These are phyloP conservation scores for Apamea crenata DNA, from an alignment of 2,888 invertebrate genomes.

Conservation along the genomic window DNA sequence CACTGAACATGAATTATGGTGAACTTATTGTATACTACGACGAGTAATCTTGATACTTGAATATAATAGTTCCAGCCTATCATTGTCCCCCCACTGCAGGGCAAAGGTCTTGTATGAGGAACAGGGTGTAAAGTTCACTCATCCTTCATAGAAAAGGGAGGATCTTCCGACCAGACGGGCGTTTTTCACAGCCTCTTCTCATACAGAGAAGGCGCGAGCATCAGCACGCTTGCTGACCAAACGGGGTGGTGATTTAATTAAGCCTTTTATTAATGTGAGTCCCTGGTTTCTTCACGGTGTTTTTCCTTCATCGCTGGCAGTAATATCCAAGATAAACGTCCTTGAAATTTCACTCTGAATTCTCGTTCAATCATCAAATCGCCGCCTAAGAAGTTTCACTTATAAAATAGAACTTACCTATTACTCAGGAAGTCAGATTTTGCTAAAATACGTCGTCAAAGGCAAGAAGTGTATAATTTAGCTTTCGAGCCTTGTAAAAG, in stretches of 20 bases:
- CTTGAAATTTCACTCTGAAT: too few relatives aligned
- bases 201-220: background rate
- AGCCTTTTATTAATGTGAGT: background rate
- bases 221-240: background rate
- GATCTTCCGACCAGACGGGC: background rate
- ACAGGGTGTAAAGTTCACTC: background rate
- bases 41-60: conserved; percentile 64
- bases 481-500: background rate
- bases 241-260: background rate
- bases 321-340: background rate
- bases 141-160: background rate
- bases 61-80: background rate
- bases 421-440: too few relatives aligned
- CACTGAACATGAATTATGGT: conserved; percentile 65
- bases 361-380: too few relatives aligned
- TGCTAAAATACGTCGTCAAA: background rate
- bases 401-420: too few relatives aligned
- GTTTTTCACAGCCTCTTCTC: background rate
- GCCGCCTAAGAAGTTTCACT: too few relatives aligned
- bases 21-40: conserved; percentile 64
- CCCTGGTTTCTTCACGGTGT: background rate
- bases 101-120: background rate
- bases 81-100: background rate
- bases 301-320: background rate
- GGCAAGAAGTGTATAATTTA: background rate